These are phyloP conservation scores for Leucozona laternaria DNA, from an alignment of 2,888 invertebrate genomes.

Conservation along the genomic window DNA sequence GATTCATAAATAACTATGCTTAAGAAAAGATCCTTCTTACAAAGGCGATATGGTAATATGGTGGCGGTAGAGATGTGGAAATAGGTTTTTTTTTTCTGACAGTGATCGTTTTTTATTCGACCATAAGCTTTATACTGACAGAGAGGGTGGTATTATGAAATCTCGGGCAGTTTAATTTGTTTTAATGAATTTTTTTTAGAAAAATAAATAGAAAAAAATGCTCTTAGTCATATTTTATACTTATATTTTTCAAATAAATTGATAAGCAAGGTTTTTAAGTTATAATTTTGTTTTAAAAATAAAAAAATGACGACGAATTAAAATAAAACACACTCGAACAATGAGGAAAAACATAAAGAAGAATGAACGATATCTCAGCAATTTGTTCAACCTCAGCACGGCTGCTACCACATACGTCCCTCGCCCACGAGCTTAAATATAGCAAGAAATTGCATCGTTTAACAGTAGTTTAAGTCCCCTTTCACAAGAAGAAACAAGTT, in stretches of 20 bases:
- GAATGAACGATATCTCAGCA: no score
- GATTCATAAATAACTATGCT: constrained; percentile 77
- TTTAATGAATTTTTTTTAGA: constrained; percentile 49
- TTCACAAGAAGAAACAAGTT: no score
- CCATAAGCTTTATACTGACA: constrained; percentile 38
- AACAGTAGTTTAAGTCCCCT: no score
- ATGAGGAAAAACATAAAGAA: no score
- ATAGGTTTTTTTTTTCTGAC: constrained; percentile 46
- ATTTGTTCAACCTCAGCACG: no score
- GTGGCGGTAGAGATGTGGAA: constrained; percentile 22
- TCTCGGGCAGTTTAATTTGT: constrained; percentile 13
- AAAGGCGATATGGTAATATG: constrained; percentile 5
- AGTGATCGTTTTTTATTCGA: constrained; percentile 72
- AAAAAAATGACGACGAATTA: no score
- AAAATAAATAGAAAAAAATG: neutral
- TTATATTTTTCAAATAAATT: neutral
- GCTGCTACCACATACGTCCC: no score
- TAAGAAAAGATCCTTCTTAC: constrained; percentile 37
- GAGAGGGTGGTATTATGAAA: constrained; percentile 23
- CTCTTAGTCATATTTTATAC: constrained; percentile 27
- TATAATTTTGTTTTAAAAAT: no score
- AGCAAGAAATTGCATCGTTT: no score
- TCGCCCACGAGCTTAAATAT: no score
- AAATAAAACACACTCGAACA: no score
- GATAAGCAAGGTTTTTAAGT: no score